Base-by-base conservation (phyloP, 2,888 invertebrate species). In the Patella ulyssiponensis region DNA sequence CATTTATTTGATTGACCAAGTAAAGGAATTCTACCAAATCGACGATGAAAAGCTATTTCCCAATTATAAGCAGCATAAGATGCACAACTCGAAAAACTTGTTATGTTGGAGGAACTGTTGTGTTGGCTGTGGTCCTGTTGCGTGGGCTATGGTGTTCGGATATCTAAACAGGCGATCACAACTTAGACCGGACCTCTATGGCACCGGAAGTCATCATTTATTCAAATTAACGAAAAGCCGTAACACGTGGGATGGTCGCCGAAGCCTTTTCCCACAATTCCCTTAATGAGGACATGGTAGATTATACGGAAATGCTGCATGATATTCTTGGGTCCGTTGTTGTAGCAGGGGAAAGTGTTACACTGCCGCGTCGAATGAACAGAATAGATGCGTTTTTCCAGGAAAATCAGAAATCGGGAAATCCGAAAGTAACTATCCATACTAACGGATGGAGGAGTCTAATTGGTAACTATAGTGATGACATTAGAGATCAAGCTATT, bases 91-190 rank as follows among this genome's bases (percentile, higher is more conserved):
- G 2, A 7, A 20, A 17, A 58, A 20, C 9, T 20, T 58, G 58
- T 11, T 58, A 58, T 58, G 17, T 58, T 58, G 17, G n/a, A 58
- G 15, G 20, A 20, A 20, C 20, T 58, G 20, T 4, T 20, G 58
- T 58, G 80, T 80, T 23, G 80, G 80, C 3, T 78, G 80, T 54
- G 80, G 80, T 33, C 80, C 80, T 7, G 80, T 80, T 44, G 77
- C 80, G 3, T 79, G 79, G 79, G 79, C 79, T 20, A 76, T 77
- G 79, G 44, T 79, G 7, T 74, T 79, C 20, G 79, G 76, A n/a
- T 76, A 78, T 69, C 76, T 73, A 52, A 78, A 80, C 44, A 73
- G 80, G 9, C 76, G 77, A n/a, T 75, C 76, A 20, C 80, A 80
- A 20, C 27, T 44, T 14, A 69, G 58, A 27, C 27, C 78, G 20